These are phyloP conservation scores for Erythrocebus patas DNA, from an alignment of 2,113 vertebrate genomes.

Conservation along the genomic window DNA sequence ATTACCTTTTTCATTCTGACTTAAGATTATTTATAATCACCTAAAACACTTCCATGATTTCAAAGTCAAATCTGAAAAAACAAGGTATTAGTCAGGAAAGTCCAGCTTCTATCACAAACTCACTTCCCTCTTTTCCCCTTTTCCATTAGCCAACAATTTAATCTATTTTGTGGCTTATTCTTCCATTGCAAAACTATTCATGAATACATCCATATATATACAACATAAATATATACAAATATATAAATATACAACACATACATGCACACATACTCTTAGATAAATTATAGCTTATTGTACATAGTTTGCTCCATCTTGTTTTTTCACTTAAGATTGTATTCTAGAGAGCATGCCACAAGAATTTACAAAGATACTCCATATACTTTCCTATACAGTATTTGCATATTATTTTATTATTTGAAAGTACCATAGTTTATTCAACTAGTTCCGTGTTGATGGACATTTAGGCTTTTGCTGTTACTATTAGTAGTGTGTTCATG, in stretches of 20 bases:
- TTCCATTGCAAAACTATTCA: neutral
- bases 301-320: neutral
- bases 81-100: neutral
- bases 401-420: neutral
- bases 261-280: neutral
- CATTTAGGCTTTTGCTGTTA: neutral
- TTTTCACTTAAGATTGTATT: neutral
- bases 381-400: neutral
- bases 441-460: neutral
- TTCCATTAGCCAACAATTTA: neutral
- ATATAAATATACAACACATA: neutral
- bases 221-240: neutral
- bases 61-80: neutral
- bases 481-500: neutral
- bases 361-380: neutral
- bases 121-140: neutral
- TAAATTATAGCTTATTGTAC: neutral
- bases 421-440: neutral
- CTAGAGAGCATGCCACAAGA: neutral
- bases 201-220: neutral
- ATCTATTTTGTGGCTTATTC: neutral
- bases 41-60: neutral
- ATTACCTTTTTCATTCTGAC: neutral
- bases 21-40: neutral
- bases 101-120: neutral